Base-by-base conservation (phyloP, 2,888 invertebrate genomes). In the Cataglyphis rosenhaueri region DNA sequence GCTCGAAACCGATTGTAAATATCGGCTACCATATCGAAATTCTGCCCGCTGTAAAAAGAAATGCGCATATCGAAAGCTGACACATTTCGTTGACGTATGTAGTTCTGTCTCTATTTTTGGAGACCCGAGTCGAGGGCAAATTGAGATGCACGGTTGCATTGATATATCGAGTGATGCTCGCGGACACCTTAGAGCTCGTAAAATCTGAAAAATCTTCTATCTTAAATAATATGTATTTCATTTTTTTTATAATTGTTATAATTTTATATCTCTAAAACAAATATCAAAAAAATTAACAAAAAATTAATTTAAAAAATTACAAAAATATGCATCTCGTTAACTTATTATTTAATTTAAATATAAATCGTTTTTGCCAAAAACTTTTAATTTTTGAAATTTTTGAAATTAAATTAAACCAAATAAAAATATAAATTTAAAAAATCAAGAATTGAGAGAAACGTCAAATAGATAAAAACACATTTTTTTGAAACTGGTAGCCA, bases 11-110 rank as follows among this genome's bases (percentile, higher is more conserved):
- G 15, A 78, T 5, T 44, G 41, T 57, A 48, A 68, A 21, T 25
- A 55, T 52, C 71, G 21, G 18, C n/a, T 29, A n/a, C n/a, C 71
- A 32, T 32, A 57, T 44, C 78, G 32, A 44, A 70, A 70, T 70
- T 21, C 29, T 15, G 41, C 12, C 8, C 57, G 29, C 41, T 3
- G 15, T 44, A 21, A 41, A 71, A 57, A 44, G 18, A 59, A 55
- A 18, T 21, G 21, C 8, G 59, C 18, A 32, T 71, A 57, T 79
- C 57, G 21, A 10, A 68, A 25, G 21, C 41, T 44, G 38, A 71
- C 70, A 41, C 41, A 44, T 70, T 70, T 68, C 78, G 18, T 8
- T 70, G 32, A 70, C 21, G 8, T 44, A 59, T 29, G 29, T 8
- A 44, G 52, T 15, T 12, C 15, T 70, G n/a, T 78, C 18, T 70